These are phyloP conservation scores for Molanna angustata DNA, from an alignment of 2,888 invertebrate species.

Conservation along the genomic window DNA sequence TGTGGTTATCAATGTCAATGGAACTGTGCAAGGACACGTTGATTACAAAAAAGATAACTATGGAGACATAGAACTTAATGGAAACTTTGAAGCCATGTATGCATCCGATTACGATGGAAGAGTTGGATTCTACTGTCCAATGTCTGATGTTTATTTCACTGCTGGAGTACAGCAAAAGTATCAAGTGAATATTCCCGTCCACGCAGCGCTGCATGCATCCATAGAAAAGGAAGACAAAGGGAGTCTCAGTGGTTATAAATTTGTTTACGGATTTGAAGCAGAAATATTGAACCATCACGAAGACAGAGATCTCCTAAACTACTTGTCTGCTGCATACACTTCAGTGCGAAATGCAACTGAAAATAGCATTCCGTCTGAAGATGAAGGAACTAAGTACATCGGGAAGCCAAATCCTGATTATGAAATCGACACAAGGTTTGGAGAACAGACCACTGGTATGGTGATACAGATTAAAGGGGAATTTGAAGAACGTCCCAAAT, in stretches of 20 bases:
- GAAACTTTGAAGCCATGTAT: constrained; percentile 51
- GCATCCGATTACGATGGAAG: constrained; percentile 58
- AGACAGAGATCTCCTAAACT: constrained; percentile 58
- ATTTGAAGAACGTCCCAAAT: too few relatives aligned
- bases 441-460: constrained; percentile 52
- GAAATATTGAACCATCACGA: constrained; percentile 40
- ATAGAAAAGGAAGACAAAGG: constrained; percentile 50
- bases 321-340: constrained; percentile 62
- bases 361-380: constrained; percentile 48
- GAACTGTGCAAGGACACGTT: constrained; percentile 46
- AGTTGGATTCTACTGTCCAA: constrained; percentile 62
- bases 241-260: too few relatives aligned
- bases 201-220: constrained; percentile 34
- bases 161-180: constrained; percentile 61
- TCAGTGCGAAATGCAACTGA: constrained; percentile 55
- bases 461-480: too few relatives aligned
- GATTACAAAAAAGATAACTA: constrained; percentile 40
- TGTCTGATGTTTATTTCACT: constrained; percentile 58
- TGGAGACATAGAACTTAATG: constrained; percentile 38
- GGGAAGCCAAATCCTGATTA: constrained; percentile 40
- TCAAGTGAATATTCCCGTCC: constrained; percentile 52
- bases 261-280: neutral
- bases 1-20: constrained; percentile 42
- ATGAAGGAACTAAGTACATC: constrained; percentile 48
- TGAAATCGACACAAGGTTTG: constrained; percentile 42